A percentile compares a stretch with the other conserved stretches of the same genome.
Conservation (phyloP, 2,888 invertebrate genomes). For the Pristionchus fissidentatus region DNA sequence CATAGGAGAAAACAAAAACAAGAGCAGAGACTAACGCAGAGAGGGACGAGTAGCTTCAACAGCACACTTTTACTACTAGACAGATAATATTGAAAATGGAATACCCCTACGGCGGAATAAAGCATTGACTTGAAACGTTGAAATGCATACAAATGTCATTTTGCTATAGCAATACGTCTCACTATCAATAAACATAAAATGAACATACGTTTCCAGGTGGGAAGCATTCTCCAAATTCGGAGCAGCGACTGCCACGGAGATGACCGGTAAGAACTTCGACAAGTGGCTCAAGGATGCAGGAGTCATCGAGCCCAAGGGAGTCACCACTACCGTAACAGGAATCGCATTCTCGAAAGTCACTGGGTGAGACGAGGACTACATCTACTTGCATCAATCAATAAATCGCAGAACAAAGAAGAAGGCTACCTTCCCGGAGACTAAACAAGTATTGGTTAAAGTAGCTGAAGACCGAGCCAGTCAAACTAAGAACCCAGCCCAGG, state of each 20-base stretch:
- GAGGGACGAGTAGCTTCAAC: too few relatives aligned
- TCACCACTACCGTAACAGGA: slow-evolving; percentile 75
- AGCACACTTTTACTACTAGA: too few relatives aligned
- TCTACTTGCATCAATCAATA: neutral
- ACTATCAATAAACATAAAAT: too few relatives aligned
- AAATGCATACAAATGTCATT: too few relatives aligned
- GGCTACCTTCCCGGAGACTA: slow-evolving; percentile 74
- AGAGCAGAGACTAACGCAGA: neutral
- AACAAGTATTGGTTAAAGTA: slow-evolving; percentile 70
- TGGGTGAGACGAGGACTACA: slow-evolving; percentile 58
- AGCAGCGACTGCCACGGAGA: slow-evolving; percentile 70
- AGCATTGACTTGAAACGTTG: too few relatives aligned
- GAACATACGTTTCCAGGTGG: slow-evolving; percentile 59
- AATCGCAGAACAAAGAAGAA: slow-evolving; percentile 73
- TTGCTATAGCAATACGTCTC: too few relatives aligned
- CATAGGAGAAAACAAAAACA: slow-evolving; percentile 13
- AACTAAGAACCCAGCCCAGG: slow-evolving; percentile 71
- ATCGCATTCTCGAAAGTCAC: slow-evolving; percentile 75
- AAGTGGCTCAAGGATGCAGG: slow-evolving; percentile 74
- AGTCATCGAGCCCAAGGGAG: slow-evolving; percentile 67
- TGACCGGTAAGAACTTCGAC: slow-evolving; percentile 76
- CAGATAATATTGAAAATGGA: too few relatives aligned
- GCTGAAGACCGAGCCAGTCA: slow-evolving; percentile 71
- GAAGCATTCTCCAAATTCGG: slow-evolving; percentile 74
- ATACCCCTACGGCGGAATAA: too few relatives aligned